Percentiles rank a stretch among this genome's conserved stretches.
phyloP scores from a whole-genome alignment of 53 echinoderm and acorn worm genomes.

The Echinarachnius parma region DNA sequence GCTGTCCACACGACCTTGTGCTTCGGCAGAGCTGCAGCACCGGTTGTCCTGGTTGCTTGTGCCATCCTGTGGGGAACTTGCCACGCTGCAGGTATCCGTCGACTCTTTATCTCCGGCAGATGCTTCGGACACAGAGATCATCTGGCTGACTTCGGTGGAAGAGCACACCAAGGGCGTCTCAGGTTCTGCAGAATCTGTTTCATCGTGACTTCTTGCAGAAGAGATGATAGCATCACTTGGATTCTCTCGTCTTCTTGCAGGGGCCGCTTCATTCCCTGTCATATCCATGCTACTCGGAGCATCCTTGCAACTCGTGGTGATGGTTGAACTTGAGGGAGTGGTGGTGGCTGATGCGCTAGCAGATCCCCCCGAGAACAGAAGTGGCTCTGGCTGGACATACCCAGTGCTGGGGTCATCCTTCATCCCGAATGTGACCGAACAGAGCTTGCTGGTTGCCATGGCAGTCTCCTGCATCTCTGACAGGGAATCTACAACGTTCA shows the following conservation, averaged over 20 bases:
- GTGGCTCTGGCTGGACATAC: constrained; percentile 24
- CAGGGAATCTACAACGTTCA: constrained; percentile 71
- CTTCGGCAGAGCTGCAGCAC: constrained; percentile 19
- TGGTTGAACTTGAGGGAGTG: constrained; percentile 4
- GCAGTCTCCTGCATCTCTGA: constrained; percentile 81
- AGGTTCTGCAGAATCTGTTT: constrained; percentile 14
- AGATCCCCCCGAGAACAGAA: background rate
- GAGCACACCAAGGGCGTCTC: too few relatives aligned
- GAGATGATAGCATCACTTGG: too few relatives aligned
- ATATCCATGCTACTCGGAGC: too few relatives aligned
- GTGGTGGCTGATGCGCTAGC: background rate
- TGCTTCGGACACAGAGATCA: too few relatives aligned
- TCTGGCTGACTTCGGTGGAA: too few relatives aligned
- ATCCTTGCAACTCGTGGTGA: constrained; percentile 3
- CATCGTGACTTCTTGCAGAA: constrained; percentile 6
- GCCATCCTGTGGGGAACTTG: constrained; percentile 17
- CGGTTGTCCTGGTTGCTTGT: background rate
- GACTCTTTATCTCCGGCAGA: constrained; percentile 21
- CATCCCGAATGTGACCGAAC: constrained; percentile 63
- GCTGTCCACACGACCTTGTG: background rate
- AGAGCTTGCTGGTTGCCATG: constrained; percentile 80
- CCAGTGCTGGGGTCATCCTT: constrained; percentile 40
- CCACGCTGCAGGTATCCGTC: constrained; percentile 31
- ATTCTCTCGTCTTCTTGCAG: background rate
- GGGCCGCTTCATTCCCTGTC: constrained; percentile 33